Evolutionary conservation across 2,888 invertebrate species (phyloP).

Genomic region (Spilarctia lutea): DNA sequence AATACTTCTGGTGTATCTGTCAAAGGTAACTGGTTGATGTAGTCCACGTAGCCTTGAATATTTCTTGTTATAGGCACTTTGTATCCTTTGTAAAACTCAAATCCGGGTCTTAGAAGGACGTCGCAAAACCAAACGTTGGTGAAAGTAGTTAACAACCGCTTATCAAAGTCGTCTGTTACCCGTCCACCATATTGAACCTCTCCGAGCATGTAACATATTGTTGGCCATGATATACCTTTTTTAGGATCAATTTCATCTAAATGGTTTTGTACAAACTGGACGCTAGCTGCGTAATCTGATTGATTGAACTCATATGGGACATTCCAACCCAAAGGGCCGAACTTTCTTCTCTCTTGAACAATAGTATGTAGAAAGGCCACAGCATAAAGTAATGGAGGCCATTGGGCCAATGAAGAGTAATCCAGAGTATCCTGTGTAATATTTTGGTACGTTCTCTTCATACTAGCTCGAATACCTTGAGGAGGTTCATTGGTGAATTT

Average conservation of each 20-base stretch:
- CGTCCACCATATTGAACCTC: slow-evolving; percentile 96
- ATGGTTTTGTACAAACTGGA: slow-evolving; percentile 98
- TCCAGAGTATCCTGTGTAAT: slow-evolving; percentile 97
- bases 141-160: slow-evolving; percentile 96
- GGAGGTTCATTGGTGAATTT: slow-evolving; percentile 99
- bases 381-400: slow-evolving; percentile 97
- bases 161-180: slow-evolving; percentile 99
- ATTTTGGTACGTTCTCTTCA: slow-evolving; percentile 96
- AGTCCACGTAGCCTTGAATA: slow-evolving; percentile 92
- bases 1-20: slow-evolving; percentile 98
- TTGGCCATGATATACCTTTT: slow-evolving; percentile 98
- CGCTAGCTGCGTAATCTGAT: slow-evolving; percentile 97
- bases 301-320: slow-evolving; percentile 99
- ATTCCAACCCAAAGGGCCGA: slow-evolving; percentile 99
- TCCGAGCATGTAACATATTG: slow-evolving; percentile 98
- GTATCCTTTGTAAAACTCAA: slow-evolving; percentile 97
- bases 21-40: slow-evolving; percentile 93
- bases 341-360: slow-evolving; percentile 97
- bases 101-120: slow-evolving; percentile 93
- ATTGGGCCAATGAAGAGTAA: slow-evolving; percentile 95
- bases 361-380: slow-evolving; percentile 98
- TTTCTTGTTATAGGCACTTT: slow-evolving; percentile 95
- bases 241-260: slow-evolving; percentile 98
- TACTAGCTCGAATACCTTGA: slow-evolving; percentile 96
- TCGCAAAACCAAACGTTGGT: slow-evolving; percentile 99